Evolutionary conservation across 2,113 vertebrate species (phyloP).

Genomic region (Phaethornis superciliosus): DNA sequence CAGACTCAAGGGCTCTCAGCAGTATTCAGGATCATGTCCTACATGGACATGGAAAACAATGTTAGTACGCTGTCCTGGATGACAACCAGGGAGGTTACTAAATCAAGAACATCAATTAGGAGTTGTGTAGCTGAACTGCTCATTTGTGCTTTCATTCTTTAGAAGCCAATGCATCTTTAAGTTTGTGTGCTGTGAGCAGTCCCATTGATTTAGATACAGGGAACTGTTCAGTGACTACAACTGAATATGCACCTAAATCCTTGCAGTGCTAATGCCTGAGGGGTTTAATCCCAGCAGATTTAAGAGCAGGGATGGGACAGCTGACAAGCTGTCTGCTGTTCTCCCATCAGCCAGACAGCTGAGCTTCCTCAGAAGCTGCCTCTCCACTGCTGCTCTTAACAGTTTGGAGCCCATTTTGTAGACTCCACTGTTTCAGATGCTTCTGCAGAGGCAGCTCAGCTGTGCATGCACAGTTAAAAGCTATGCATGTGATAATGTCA

Average conservation of each 20-base stretch:
- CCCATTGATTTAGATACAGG: neutral
- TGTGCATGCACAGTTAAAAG: neutral
- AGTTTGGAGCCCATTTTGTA: neutral
- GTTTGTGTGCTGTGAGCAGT: neutral
- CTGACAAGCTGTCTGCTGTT: neutral
- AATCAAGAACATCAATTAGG: constrained; percentile 33
- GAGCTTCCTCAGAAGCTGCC: neutral
- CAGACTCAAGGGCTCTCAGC: constrained; percentile 5
- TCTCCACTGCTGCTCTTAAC: neutral
- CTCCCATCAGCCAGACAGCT: neutral
- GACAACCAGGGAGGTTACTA: neutral
- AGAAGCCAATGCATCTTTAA: neutral
- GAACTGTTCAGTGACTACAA: neutral
- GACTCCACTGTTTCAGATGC: neutral
- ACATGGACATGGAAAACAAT: neutral
- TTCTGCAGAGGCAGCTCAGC: neutral
- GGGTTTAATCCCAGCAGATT: neutral
- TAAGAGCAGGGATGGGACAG: neutral
- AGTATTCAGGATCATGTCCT: neutral
- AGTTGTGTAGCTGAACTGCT: neutral
- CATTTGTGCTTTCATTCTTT: neutral
- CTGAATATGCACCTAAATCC: neutral
- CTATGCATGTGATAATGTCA: neutral
- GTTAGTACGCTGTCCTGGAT: neutral
- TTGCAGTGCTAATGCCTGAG: neutral